A percentile compares a stretch with the other conserved stretches of the same genome.
These are phyloP conservation scores for Clamator glandarius DNA, from an alignment of 2,797 vertebrate species.

Conservation along the genomic window DNA sequence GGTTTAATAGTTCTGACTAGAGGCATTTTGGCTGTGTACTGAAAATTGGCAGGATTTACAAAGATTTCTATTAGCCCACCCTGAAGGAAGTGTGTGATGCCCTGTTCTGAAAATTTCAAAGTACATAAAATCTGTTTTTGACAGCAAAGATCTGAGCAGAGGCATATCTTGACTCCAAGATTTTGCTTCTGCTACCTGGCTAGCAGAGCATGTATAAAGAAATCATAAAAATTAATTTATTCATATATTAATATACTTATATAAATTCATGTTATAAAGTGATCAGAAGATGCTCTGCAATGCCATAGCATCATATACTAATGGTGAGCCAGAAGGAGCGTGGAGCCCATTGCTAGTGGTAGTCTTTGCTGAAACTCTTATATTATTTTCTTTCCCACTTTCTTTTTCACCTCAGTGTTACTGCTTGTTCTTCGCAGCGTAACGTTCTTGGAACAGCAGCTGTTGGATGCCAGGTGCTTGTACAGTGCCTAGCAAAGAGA, in stretches of 20 bases:
- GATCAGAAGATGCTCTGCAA: neutral
- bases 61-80: no score
- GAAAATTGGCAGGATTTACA: no score
- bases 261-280: neutral
- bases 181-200: neutral
- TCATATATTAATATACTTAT: neutral
- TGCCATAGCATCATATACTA: neutral
- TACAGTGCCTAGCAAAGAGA: neutral
- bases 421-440: neutral
- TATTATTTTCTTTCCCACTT: neutral
- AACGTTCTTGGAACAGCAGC: neutral
- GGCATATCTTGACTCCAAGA: neutral
- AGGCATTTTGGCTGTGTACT: no score
- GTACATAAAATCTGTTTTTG: neutral
- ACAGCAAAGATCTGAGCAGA: neutral
- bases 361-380: neutral
- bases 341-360: neutral
- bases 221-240: neutral
- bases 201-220: neutral
- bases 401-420: neutral
- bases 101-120: neutral
- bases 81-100: neutral
- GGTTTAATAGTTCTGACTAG: no score
- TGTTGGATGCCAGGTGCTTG: neutral
- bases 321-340: neutral